These are phyloP conservation scores for Heliconius ethilla DNA, from an alignment of 2,888 invertebrate genomes.

Conservation along the genomic window DNA sequence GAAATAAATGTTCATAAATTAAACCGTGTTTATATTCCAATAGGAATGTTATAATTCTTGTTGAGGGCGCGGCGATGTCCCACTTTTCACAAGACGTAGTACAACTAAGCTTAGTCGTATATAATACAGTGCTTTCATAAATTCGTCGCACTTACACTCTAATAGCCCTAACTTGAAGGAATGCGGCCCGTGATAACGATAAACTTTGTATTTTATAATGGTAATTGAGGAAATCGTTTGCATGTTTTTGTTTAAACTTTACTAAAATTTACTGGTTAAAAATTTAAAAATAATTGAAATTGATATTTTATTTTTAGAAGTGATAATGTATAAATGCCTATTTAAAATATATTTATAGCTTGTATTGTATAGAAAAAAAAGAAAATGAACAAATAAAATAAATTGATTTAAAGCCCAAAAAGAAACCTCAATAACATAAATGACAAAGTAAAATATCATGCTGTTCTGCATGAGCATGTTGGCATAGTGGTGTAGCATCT, in stretches of 20 bases:
- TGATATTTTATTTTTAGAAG: too few species aligned
- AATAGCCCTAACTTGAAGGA: conserved; percentile 9
- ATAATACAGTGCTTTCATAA: conserved; percentile 17
- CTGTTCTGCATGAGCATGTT: too few species aligned
- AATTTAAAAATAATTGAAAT: not conserved
- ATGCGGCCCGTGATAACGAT: conserved; percentile 17
- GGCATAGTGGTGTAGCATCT: too few species aligned
- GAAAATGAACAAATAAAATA: too few species aligned
- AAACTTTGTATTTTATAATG: conserved; percentile 16
- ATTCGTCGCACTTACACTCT: conserved; percentile 18
- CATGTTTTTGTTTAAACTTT: not conserved
- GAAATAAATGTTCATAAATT: not conserved
- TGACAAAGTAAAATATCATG: too few species aligned
- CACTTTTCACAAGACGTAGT: conserved; percentile 55
- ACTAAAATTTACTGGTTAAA: not conserved
- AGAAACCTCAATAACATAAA: too few species aligned
- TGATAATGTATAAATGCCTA: too few species aligned
- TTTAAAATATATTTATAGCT: too few species aligned
- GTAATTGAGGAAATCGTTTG: not conserved
- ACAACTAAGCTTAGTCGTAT: conserved; percentile 8
- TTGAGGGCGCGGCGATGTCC: conserved; percentile 70
- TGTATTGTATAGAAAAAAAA: too few species aligned
- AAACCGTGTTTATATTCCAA: conserved; percentile 32
- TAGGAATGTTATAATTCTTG: conserved; percentile 37
- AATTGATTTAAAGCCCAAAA: too few species aligned